Evolutionary conservation across 2,797 vertebrate genomes (phyloP), one percentile per base, ranked within the genome.

Genomic region (Parauchenoglanis ngamensis): DNA sequence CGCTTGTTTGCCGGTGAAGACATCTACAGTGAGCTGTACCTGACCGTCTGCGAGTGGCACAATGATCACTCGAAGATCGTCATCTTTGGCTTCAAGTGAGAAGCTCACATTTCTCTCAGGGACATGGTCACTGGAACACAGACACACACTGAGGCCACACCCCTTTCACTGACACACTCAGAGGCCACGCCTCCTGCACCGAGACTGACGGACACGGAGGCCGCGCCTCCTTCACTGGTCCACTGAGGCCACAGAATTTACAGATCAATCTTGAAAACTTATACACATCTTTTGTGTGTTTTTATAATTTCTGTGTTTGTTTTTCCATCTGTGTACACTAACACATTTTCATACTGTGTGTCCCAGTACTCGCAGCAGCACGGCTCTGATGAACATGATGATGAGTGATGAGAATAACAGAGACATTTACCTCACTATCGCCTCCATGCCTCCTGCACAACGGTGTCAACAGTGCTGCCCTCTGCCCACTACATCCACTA

Each of bases 11-110:
- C 97, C 75, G 97, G 97, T 0, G 97, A 98, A 91, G 96, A 97
- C 91, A 98, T 98, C 80, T 99, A 98, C 93, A 99, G 97, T 0
- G 97, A 99, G 89, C 94, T 99, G 17, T 98, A 97, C 92, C 94
- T 99, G 67, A 98, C 97, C 0, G 97, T 99, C 77, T 99, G 98
- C 1, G 98, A 98, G 90, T 99, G 98, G 98, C 98, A 98, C 65
- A 97, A 97, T 0, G 97, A 99, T 73, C 94, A 95, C 70, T 97
- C 98, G 87, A 98, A 98, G 93, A 97, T 99, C 85, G 97, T 99
- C 84, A 97, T 99, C 91, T 99, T 98, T 25, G 98, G 98, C 87
- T 98, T 98, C 94, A 99, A 98, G 98, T 99, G 94, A 95, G 97
- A 31, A 75, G 28, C n/a, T 61, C 19, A 13, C 23, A 4, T 25